Conservation (phyloP, 2,113 vertebrate genomes). For the Deroptyus accipitrinus region DNA sequence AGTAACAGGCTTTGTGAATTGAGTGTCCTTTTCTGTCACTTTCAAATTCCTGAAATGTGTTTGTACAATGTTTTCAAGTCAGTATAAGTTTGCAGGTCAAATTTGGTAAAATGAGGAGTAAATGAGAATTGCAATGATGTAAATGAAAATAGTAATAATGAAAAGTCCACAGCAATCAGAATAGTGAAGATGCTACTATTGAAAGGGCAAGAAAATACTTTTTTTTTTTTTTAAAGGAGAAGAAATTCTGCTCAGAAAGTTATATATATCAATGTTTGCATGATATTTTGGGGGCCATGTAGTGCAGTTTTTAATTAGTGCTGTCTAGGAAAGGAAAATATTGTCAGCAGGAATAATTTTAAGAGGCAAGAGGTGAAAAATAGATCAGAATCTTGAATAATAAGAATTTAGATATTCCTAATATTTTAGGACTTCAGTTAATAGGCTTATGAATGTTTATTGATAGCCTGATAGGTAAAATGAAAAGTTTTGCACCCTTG, state of each 20-base stretch:
- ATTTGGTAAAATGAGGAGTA: neutral
- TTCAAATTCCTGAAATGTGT: neutral
- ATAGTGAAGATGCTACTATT: neutral
- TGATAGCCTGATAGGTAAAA: neutral
- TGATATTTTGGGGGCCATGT: neutral
- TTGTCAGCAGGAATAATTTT: neutral
- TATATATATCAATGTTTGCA: neutral
- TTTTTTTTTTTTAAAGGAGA: rapidly evolving
- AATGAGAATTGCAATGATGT: neutral
- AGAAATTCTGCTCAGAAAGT: neutral
- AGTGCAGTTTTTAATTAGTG: neutral
- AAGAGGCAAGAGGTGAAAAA: neutral
- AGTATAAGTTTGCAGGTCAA: neutral
- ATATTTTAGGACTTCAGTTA: neutral
- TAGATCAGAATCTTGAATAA: neutral
- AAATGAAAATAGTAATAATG: neutral
- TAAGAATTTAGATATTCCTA: neutral
- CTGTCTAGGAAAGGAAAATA: neutral
- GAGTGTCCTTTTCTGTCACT: neutral
- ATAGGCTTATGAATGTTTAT: constrained; percentile 18
- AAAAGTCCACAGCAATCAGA: neutral
- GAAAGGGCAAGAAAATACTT: neutral
- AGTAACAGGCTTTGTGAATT: neutral
- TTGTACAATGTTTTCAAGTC: neutral
- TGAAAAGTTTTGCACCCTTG: neutral